These are phyloP conservation scores for Amniataba percoides DNA, from an alignment of 2,797 vertebrate genomes.

Conservation along the genomic window DNA sequence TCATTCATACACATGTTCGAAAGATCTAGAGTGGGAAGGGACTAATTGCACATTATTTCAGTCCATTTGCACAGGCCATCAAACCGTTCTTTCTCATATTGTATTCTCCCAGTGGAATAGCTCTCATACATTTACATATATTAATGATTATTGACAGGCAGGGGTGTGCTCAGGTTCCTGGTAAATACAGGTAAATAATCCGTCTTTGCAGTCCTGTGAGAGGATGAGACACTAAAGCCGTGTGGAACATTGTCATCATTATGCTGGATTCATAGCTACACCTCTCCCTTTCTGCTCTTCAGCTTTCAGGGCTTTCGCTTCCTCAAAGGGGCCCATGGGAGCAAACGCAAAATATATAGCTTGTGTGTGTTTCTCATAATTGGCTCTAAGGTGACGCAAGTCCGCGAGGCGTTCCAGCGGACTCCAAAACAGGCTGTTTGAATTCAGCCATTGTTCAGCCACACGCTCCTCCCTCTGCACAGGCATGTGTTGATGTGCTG, in stretches of 20 bases:
- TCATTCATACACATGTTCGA: neutral
- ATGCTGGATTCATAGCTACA: slow-evolving; percentile 52
- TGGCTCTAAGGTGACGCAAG: slow-evolving; percentile 77
- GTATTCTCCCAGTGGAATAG: slow-evolving; percentile 10
- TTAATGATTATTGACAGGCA: slow-evolving; percentile 44
- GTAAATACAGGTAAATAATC: slow-evolving; percentile 38
- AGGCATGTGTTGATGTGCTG: slow-evolving; percentile 52
- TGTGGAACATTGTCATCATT: slow-evolving; percentile 63
- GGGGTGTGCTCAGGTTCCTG: neutral
- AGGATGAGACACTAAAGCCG: slow-evolving; percentile 42
- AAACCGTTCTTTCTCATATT: neutral
- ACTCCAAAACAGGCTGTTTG: slow-evolving; percentile 60
- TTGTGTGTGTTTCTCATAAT: slow-evolving; percentile 72
- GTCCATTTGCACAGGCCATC: slow-evolving; percentile 21
- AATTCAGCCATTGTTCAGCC: slow-evolving; percentile 68
- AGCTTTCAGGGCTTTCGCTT: slow-evolving; percentile 50
- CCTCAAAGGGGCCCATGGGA: slow-evolving; percentile 67
- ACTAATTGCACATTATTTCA: slow-evolving; percentile 33
- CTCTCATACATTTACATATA: slow-evolving; percentile 51
- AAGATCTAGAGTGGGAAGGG: slow-evolving; percentile 25
- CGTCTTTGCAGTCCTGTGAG: slow-evolving; percentile 43
- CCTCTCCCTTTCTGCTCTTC: slow-evolving; percentile 38
- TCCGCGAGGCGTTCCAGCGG: slow-evolving; percentile 55
- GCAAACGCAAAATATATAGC: slow-evolving; percentile 58
- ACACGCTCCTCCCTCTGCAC: slow-evolving; percentile 34